Evolutionary conservation across 2,113 vertebrate species (phyloP).

Genomic region (Rissa tridactyla): DNA sequence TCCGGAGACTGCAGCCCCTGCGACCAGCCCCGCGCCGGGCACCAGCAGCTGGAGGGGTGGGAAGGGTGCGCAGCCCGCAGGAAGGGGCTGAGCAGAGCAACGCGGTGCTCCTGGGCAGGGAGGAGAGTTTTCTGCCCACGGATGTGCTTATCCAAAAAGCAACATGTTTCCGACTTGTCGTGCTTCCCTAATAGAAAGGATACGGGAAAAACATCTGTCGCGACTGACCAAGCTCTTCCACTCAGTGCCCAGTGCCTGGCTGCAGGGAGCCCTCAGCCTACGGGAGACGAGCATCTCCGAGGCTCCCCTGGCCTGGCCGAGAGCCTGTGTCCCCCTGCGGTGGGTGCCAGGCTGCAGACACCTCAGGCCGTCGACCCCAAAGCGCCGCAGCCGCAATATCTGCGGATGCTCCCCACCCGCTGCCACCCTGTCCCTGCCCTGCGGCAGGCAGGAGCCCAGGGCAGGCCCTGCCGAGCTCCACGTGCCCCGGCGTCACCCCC

Average conservation of each 20-base stretch:
- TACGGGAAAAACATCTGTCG: neutral
- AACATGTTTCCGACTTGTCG: fast-evolving
- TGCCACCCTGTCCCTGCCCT: neutral
- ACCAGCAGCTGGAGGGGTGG: neutral
- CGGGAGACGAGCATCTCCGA: neutral
- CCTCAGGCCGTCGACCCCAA: neutral
- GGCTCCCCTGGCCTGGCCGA: neutral
- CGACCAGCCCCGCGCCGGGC: too few relatives aligned
- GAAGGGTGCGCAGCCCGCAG: neutral
- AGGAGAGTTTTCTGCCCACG: neutral
- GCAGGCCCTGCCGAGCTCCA: neutral
- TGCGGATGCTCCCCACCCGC: neutral
- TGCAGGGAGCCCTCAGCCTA: neutral
- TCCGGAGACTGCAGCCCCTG: neutral
- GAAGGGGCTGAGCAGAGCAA: neutral
- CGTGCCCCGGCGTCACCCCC: neutral
- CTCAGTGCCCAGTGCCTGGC: neutral
- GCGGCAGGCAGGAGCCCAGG: neutral
- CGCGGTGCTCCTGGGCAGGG: neutral
- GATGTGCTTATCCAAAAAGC: neutral
- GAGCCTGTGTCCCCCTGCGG: neutral
- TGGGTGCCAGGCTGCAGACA: neutral
- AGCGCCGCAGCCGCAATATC: neutral
- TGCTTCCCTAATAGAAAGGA: neutral
- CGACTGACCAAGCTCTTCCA: neutral